A percentile compares a stretch with the other conserved stretches of the same genome.
These are phyloP conservation scores for Aporophyla lueneburgensis DNA, from an alignment of 2,888 invertebrate species.

Conservation along the genomic window DNA sequence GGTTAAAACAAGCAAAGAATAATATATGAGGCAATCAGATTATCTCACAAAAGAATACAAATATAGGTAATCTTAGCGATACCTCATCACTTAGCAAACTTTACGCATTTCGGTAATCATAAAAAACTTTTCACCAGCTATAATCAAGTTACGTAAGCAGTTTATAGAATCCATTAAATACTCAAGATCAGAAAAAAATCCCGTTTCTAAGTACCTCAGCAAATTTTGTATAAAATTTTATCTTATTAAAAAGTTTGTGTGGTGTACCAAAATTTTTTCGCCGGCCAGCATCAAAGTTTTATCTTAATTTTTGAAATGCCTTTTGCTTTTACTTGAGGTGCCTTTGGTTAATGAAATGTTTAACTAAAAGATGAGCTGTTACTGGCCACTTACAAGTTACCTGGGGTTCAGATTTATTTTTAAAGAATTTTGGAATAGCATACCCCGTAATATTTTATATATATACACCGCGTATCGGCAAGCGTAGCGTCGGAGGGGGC, in stretches of 20 bases:
- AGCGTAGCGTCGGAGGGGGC: too few species aligned
- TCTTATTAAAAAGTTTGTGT: conserved; percentile 74
- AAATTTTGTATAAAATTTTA: conserved; percentile 70
- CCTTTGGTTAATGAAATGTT: conserved; percentile 46
- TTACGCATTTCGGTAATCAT: conserved; percentile 51
- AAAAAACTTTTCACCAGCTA: conserved; percentile 59
- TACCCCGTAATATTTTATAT: neutral
- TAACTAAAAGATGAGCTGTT: conserved; percentile 19
- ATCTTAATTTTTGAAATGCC: conserved; percentile 53
- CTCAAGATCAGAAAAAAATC: conserved; percentile 69
- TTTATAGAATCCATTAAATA: conserved; percentile 74
- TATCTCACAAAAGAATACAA: conserved; percentile 19
- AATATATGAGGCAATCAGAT: conserved; percentile 15
- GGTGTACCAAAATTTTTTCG: conserved; percentile 50
- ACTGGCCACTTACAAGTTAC: conserved; percentile 10
- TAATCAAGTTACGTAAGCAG: conserved; percentile 70
- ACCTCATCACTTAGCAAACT: conserved; percentile 36
- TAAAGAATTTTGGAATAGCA: neutral
- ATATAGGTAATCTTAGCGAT: conserved; percentile 15
- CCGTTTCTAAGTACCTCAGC: conserved; percentile 67
- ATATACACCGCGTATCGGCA: too few species aligned
- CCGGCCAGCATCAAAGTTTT: conserved; percentile 51
- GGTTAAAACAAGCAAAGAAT: neutral
- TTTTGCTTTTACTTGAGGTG: conserved; percentile 45
- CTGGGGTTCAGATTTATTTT: neutral